Evolutionary conservation across 30 jellyfish, hydroid and myxozoan species (phyloP).

Genomic region (Rhopilema esculentum): DNA sequence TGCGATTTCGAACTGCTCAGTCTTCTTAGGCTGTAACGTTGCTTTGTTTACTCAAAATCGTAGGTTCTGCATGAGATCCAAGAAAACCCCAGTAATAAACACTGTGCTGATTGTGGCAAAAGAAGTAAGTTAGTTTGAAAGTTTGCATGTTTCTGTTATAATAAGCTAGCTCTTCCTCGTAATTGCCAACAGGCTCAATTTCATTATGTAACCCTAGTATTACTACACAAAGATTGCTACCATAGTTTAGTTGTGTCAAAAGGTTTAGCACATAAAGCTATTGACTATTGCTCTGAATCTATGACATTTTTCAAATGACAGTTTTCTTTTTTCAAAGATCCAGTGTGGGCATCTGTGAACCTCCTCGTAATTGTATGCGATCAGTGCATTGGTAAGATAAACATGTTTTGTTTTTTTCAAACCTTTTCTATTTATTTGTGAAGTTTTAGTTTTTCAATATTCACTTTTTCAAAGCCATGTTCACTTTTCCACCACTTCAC

Average conservation of each 20-base stretch:
- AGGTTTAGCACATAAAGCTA: no score
- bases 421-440: neutral
- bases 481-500: no score
- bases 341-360: slow-evolving; percentile 88
- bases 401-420: neutral
- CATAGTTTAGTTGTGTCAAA: no score
- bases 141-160: neutral
- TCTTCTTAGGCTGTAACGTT: neutral
- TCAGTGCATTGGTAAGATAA: slow-evolving; percentile 80
- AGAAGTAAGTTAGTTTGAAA: slow-evolving; percentile 40
- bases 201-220: no score
- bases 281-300: no score
- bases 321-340: slow-evolving; percentile 54
- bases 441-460: no score
- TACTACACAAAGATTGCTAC: no score
- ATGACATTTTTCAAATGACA: no score
- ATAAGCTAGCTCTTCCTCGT: no score
- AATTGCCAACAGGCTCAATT: no score
- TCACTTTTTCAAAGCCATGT: no score
- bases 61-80: slow-evolving; percentile 66
- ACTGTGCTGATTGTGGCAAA: slow-evolving; percentile 93
- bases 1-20: no score
- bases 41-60: neutral
- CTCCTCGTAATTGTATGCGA: slow-evolving; percentile 82
- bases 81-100: slow-evolving; percentile 63